Evolutionary conservation across 2,113 vertebrate genomes (phyloP), one percentile per base, ranked within the genome.

Genomic region (Guaruba guarouba): DNA sequence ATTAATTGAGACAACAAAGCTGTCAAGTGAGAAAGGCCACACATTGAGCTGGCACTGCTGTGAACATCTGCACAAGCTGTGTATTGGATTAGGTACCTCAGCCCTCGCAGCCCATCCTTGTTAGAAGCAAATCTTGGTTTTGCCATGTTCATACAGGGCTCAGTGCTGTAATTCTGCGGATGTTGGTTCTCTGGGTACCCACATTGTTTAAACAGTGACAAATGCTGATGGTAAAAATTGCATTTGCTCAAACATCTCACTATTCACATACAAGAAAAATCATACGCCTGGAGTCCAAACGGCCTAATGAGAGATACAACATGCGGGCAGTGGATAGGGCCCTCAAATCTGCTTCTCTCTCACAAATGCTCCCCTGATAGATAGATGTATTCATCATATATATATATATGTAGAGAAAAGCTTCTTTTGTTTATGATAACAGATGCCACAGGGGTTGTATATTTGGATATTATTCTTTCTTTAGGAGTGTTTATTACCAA

Each of bases 401-500:
- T 62, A 35, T 62, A 39, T 62, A 17, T 1, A 15, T 27, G 15
- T 27, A 81, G 89, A 9, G 64, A 89, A 92, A 93, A 68, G 31
- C 19, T 63, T 23, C 4, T 77, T 76, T 49, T 88, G 68, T 92
- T 86, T 76, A 59, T 70, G 71, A 84, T 18, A 63, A 76, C 33
- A 71, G 69, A 86, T 71, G 73, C 55, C 90, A 92, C 33, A 27
- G 57, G n/a, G 37, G 13, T 27, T 84, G 70, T 87, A 62, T 92
- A 79, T 92, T 97, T 97, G 80, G 69, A 75, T 87, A 79, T 84
- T 92, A 78, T 52, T 86, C 95, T 89, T 94, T 84, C 77, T 74
- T 52, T 69, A 64, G 55, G 35, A 90, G 31, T 57, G 67, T 89
- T 96, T 89, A 84, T 86, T 96, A 93, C 86, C 49, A 96, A 90